Percentiles rank a stretch among this genome's conserved stretches.
Evolutionary conservation across 2,113 vertebrate genomes (phyloP).

Genomic region (Perca schrenkii): DNA sequence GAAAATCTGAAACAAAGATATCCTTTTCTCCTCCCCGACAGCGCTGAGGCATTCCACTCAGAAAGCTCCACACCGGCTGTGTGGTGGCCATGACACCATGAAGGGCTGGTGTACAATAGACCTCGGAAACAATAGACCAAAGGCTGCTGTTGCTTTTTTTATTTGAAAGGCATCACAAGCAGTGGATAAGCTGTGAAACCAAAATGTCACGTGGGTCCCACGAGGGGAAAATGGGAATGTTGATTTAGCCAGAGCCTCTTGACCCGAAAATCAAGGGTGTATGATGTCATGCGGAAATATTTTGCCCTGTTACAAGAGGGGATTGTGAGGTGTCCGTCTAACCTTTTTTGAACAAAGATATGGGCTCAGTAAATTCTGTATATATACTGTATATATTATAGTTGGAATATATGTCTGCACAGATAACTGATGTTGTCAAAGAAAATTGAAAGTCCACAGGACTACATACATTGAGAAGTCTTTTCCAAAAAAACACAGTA

Average conservation of each 20-base stretch:
- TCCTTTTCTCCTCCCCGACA: conserved; percentile 50
- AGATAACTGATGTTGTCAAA: background rate
- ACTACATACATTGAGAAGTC: too few species aligned
- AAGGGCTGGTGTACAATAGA: conserved; percentile 37
- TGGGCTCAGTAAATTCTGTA: too few species aligned
- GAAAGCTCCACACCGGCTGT: conserved; percentile 25
- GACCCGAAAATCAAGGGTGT: conserved; percentile 20
- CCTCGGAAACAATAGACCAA: conserved; percentile 49
- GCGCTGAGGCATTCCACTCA: conserved; percentile 28
- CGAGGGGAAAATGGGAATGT: conserved; percentile 12
- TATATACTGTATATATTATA: background rate
- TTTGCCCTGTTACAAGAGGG: background rate
- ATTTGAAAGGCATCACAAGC: conserved; percentile 41
- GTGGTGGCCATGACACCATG: conserved; percentile 40
- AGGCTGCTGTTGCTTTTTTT: conserved; percentile 39
- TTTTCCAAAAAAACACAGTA: background rate
- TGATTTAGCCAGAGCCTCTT: conserved; percentile 23
- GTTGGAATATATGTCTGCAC: background rate
- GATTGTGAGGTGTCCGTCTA: background rate
- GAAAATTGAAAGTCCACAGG: background rate
- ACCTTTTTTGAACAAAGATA: background rate
- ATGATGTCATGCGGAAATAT: conserved; percentile 41
- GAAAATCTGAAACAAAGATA: conserved; percentile 74
- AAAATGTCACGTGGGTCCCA: conserved; percentile 26
- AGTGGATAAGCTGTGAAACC: conserved; percentile 36